Base-by-base conservation (phyloP, 2,797 vertebrate species). In the Cheirogaleus major region DNA sequence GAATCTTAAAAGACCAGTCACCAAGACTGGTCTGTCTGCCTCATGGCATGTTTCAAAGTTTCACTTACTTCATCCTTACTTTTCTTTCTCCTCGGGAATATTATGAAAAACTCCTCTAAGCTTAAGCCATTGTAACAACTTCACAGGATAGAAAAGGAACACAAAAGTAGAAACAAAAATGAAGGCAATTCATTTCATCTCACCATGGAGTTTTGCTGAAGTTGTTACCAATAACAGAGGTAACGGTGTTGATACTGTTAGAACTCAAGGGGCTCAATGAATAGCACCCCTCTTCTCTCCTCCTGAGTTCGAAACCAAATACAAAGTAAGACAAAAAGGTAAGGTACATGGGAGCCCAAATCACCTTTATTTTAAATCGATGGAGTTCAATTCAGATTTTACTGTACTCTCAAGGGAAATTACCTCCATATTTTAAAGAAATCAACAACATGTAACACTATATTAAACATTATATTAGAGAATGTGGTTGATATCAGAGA, bases 311-410 rank as follows among this genome's bases (percentile, higher is more conserved):
- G 67, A 79, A 89, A 70, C n/a, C 35, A 85, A 94, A 52, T 57
- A 61, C 95, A 72, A 81, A 89, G 69, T 67, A 82, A 63, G 12
- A 78, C 43, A 72, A 84, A 82, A 48, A 7, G 4, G 4, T 91
- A 76, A 65, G 43, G 38, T n/a, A 22, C 18, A 12, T 57, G 61
- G 55, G 25, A 82, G 4, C 25, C 30, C 57, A 55, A 52, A 35
- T 50, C 35, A 73, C 25, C 25, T 86, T 90, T 79, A 86, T 63
- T 94, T 82, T 93, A 65, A 83, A 55, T 50, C 55, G 10, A n/a
- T 89, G 57, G 67, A 63, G 14, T 55, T 89, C 75, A 87, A 20
- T 87, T 95, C 41, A 65, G n/a, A 84, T 67, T 93, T 89, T 73
- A 65, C 30, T 95, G 1, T 5, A 57, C 13, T 84, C n/a, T 91